Evolutionary conservation across 1,140 invertebrate genomes (phyloP).

Genomic region (Amyelois transitella): DNA sequence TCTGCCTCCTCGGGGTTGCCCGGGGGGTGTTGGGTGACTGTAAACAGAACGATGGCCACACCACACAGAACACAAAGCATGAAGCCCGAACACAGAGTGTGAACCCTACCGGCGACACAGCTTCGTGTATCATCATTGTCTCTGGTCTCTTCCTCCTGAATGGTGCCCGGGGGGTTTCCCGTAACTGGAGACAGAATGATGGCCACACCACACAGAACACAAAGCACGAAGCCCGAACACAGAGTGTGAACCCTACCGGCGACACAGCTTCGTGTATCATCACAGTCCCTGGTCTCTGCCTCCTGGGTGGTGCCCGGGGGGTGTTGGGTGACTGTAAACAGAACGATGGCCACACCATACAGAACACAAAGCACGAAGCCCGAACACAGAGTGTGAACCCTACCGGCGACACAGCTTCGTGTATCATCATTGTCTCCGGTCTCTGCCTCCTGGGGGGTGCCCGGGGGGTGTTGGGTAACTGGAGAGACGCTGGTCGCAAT

Average conservation of each 20-base stretch:
- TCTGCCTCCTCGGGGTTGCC: slow-evolving; percentile 11
- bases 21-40: slow-evolving; percentile 27
- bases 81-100: too few relatives aligned
- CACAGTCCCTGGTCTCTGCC: slow-evolving; percentile 38
- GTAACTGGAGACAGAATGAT: background rate
- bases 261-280: slow-evolving; percentile 32
- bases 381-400: slow-evolving; percentile 1
- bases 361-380: slow-evolving; percentile 7
- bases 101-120: too few relatives aligned
- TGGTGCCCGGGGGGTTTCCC: too few relatives aligned
- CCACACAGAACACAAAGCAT: too few relatives aligned
- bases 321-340: slow-evolving; percentile 32
- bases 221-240: background rate
- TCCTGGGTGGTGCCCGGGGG: slow-evolving; percentile 7
- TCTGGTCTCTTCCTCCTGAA: too few relatives aligned
- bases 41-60: slow-evolving; percentile 27
- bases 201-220: background rate
- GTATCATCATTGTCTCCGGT: slow-evolving; percentile 44
- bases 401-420: slow-evolving; percentile 25
- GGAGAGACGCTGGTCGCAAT: slow-evolving; percentile 28
- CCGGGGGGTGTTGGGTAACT: slow-evolving; percentile 24
- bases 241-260: background rate
- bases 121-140: too few relatives aligned
- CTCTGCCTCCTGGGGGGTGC: slow-evolving; percentile 17
- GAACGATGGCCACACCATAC: slow-evolving; percentile 9